phyloP scores from a whole-genome alignment of 2,113 vertebrate genomes.

The Ceratotherium simum region DNA sequence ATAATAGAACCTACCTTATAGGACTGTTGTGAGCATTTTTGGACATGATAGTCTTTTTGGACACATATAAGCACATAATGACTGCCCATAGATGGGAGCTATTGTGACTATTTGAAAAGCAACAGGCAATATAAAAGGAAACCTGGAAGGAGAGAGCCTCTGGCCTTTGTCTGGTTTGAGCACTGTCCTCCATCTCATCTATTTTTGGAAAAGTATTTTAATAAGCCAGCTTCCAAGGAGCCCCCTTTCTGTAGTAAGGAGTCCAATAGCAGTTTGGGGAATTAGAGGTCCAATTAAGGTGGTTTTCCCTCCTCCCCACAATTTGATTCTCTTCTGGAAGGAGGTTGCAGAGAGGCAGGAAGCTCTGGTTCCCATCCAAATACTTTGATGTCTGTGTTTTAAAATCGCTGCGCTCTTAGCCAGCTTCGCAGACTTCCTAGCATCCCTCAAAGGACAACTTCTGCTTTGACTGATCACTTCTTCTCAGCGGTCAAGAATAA shows the following conservation, averaged over 20 bases:
- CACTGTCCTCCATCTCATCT: neutral
- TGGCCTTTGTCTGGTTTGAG: slow-evolving; percentile 50
- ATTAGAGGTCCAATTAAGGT: slow-evolving; percentile 19
- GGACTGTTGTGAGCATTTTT: no score
- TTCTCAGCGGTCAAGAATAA: neutral
- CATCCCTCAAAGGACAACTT: slow-evolving; percentile 61
- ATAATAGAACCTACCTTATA: neutral
- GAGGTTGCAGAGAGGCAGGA: slow-evolving; percentile 62
- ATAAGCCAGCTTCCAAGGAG: slow-evolving; percentile 29
- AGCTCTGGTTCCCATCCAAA: slow-evolving; percentile 46
- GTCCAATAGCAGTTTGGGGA: slow-evolving; percentile 1
- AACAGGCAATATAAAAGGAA: neutral
- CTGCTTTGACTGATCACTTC: slow-evolving; percentile 32
- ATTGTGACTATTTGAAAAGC: neutral
- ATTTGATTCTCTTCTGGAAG: slow-evolving; percentile 57
- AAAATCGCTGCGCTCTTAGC: slow-evolving; percentile 19
- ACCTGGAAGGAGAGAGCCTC: neutral
- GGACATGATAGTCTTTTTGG: neutral
- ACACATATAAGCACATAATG: neutral
- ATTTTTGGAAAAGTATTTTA: slow-evolving; percentile 52
- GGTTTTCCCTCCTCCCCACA: neutral
- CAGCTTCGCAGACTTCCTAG: slow-evolving; percentile 22
- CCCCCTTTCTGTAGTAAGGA: slow-evolving; percentile 33
- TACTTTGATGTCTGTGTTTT: slow-evolving; percentile 65
- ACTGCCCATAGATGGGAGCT: neutral